Percentiles rank a stretch among this genome's conserved stretches.
Conservation (phyloP, 1,140 invertebrate genomes). For the Drosophila bocki region DNA sequence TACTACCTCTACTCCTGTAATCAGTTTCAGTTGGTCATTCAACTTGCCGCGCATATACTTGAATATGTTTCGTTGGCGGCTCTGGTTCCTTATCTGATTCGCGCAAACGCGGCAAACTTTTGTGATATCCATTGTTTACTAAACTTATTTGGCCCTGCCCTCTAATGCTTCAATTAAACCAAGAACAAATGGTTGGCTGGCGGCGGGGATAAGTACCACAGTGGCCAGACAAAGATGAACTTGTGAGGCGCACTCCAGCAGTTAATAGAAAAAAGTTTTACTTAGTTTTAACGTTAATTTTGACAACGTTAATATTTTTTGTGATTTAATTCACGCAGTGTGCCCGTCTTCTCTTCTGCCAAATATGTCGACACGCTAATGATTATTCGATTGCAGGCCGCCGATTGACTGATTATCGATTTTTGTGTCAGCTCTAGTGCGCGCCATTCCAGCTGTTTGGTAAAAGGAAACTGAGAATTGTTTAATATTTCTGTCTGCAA, state of each 20-base stretch:
- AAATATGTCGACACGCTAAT: neutral
- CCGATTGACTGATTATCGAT: neutral
- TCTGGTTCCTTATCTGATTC: slow-evolving; percentile 58
- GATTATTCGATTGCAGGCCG: neutral
- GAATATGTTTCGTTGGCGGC: slow-evolving; percentile 54
- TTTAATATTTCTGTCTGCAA: neutral
- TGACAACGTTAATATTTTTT: neutral
- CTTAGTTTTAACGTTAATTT: neutral
- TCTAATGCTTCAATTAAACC: neutral
- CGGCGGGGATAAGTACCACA: neutral
- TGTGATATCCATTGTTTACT: slow-evolving; percentile 48
- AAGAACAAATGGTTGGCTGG: neutral
- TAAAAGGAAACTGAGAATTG: neutral
- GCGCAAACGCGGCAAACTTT: slow-evolving; percentile 65
- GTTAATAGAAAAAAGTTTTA: neutral
- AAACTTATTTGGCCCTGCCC: neutral
- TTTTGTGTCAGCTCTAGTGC: slow-evolving; percentile 5
- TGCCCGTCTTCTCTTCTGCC: neutral
- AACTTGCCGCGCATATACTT: slow-evolving; percentile 56
- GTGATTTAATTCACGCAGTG: neutral
- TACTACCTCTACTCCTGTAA: slow-evolving; percentile 64
- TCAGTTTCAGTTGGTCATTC: slow-evolving; percentile 42
- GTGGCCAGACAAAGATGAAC: neutral
- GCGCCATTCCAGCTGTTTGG: slow-evolving; percentile 22
- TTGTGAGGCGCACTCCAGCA: too few species aligned